Evolutionary conservation across 2,888 invertebrate genomes (phyloP), one percentile per base, ranked within the genome.

Genomic region (Philaethria dido): DNA sequence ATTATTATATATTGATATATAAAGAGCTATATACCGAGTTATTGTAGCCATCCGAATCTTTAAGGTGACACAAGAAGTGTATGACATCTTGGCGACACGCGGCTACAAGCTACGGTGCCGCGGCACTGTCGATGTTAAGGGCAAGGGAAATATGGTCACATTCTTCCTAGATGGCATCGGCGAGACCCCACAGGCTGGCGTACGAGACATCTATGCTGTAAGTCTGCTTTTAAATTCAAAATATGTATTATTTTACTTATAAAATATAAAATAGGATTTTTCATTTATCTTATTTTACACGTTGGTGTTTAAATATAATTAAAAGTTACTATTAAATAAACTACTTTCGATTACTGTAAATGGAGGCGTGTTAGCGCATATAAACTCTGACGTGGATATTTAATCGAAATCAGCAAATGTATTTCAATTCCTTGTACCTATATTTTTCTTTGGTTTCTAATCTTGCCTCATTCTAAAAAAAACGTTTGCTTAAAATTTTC

Each of bases 91-190:
- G 54, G 88, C 94, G 73, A 86, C 93, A 16, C 95, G 96, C 68
- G 97, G 98, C 47, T 98, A 96, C 88, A 94, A 95, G 45, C 92
- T 98, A 48, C 95, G 95, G 33, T 98, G 98, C 85, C 94, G 99
- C 4, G 99, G 98, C 18, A 95, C 95, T 70, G 96, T 99, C 62
- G 95, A 97, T 79, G 98, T 99, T 14, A 99, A 98, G 87, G 98
- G 98, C 65, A 98, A 98, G 86, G 98, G 98, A 20, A 96, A 97
- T 74, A 98, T 98, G 98, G 94, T 97, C 72, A 98, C 98, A 0
- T 98, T 96, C 88, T 97, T 98, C 85, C 92, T 97, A 62, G 94
- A 95, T 11, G 95, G 93, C 3, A 62, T 86, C 13, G 89, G 89
- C 0, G 82, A 83, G 36, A 77, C 78, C 5, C 62, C 72, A 5